Evolutionary conservation across 2,113 vertebrate genomes (phyloP), one percentile per base, ranked within the genome.

Genomic region (Neolamprologus sp.): DNA sequence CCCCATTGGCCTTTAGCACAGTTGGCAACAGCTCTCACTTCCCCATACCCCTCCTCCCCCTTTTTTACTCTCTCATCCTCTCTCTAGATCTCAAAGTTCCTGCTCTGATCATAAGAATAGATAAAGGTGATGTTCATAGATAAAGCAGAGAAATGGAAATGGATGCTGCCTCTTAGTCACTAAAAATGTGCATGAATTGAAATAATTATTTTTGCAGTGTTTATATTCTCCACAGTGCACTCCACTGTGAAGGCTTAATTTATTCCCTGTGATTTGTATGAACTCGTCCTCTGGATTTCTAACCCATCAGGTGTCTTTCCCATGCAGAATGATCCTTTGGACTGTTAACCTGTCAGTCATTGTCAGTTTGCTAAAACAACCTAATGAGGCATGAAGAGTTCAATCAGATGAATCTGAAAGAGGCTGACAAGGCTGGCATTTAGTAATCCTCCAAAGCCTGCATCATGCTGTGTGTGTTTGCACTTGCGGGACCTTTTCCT

Each of bases 351-450:
- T 82, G 83, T 88, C 90, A 80, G 80, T 81, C 80, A 68, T 65
- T 83, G 91, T 88, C 87, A 75, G 82, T 80, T 23, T 35, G 78
- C 81, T 91, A 63, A 87, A 92, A 71, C 79, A 49, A 5, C 71
- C 84, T 88, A 93, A 94, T 90, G 90, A 91, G 65, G 78, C 86
- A 80, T 88, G 86, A 89, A 81, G 80, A 82, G 80, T 90, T 92
- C 89, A 89, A 83, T 89, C 89, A 86, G 63, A 84, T 73, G 81
- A 75, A 84, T 90, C 26, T 87, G 82, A 90, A 90, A 87, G 85
- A 78, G 89, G 84, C 85, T 92, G 93, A 93, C 92, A 91, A 78
- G 80, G 85, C 73, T 92, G 92, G 82, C 88, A 90, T 94, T 92
- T 91, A 87, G 71, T 86, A 85, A 87, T 88, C 78, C 71, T 81